Evolutionary conservation across 1,140 invertebrate genomes (phyloP), one percentile per base, ranked within the genome.

Genomic region (Heterodera schachtii): DNA sequence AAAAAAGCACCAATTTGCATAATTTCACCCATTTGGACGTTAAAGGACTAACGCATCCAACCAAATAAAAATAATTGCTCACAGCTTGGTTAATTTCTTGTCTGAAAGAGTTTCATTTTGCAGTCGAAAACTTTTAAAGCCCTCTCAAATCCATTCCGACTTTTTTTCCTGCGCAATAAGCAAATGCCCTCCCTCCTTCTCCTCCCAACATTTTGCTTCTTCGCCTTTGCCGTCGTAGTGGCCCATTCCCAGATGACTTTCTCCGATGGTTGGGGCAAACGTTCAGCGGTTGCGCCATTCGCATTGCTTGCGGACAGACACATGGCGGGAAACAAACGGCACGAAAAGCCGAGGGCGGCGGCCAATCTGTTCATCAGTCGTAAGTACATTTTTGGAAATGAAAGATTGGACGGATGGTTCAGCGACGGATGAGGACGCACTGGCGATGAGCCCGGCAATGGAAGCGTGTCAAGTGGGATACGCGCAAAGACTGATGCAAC

Each of bases 251-350:
- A 85, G 73, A 85, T 85, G 84, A 85, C 84, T 44, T 85, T 85
- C 69, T 85, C 84, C 11, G 84, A 85, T 75, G 84, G 84, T 8
- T 85, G 84, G 84, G 84, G 84, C 47, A 85, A 85, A 80, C 83
- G 84, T 31, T 84, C 83, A 46, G 78, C 64, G 7, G 47, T 52
- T 21, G 60, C 64, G 21, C 66, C 77, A 11, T 78, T 69, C 70
- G 64, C 64, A 44, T 31, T 64, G 77, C 49, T 78, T 16, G 49
- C 77, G 19, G 6, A 44, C 64, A 16, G 70, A 78, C 69, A 71
- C 21, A 43, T 64, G 77, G n/a, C 77, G 57, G 57, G 19, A 64
- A 5, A 19, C 77, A 78, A 71, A 66, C 77, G 21, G 16, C 77
- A 43, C 21, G 44, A 47, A 69, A 49, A 69, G 64, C 46, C 69